Evolutionary conservation across 2,797 vertebrate genomes (phyloP).

Genomic region (Urophycis tenuis): DNA sequence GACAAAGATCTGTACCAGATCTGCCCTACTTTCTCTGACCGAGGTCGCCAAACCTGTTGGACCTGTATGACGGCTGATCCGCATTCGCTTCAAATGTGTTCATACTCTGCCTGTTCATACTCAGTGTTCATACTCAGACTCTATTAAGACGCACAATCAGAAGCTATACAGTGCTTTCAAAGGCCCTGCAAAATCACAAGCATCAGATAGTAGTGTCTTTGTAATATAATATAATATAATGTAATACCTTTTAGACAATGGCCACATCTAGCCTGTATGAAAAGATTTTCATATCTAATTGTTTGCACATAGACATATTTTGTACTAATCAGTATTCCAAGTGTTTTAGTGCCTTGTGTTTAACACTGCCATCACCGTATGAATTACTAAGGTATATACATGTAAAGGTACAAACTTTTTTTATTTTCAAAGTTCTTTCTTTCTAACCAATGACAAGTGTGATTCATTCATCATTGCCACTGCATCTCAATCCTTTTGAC

Average conservation of each 20-base stretch:
- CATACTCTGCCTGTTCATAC: slow-evolving; percentile 2
- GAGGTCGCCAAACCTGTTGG: slow-evolving; percentile 5
- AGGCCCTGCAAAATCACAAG: slow-evolving; percentile 2
- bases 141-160: slow-evolving; percentile 16
- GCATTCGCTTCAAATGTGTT: slow-evolving; percentile 1
- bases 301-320: slow-evolving; percentile 56
- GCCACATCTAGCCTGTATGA: slow-evolving; percentile 48
- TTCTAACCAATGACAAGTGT: slow-evolving; percentile 50
- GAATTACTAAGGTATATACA: slow-evolving; percentile 42
- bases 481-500: slow-evolving; percentile 28
- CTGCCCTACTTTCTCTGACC: slow-evolving; percentile 23
- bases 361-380: slow-evolving; percentile 38
- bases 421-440: slow-evolving; percentile 32
- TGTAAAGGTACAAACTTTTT: slow-evolving; percentile 45
- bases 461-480: slow-evolving; percentile 46
- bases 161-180: slow-evolving; percentile 4
- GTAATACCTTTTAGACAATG: slow-evolving; percentile 51
- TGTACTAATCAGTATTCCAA: slow-evolving; percentile 51
- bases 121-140: background rate
- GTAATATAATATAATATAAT: slow-evolving; percentile 5
- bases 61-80: slow-evolving; percentile 7
- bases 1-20: slow-evolving; percentile 58
- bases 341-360: slow-evolving; percentile 66
- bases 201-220: background rate
- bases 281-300: slow-evolving; percentile 41